Conservation (phyloP, 2,113 vertebrate species). For the Indri indri region DNA sequence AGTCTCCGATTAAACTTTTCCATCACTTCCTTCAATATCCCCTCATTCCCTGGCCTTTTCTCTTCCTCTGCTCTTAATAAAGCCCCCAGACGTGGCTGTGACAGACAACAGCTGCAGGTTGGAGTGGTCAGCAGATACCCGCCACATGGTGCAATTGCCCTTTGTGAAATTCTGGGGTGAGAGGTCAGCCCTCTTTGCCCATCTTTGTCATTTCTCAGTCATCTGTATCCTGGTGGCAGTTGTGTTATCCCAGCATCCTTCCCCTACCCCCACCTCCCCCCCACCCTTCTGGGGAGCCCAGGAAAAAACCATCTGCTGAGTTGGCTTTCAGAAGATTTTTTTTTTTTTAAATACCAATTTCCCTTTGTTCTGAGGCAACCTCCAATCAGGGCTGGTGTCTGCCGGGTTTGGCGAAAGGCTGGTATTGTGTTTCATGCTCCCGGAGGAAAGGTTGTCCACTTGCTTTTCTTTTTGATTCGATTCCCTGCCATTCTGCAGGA, state of each 20-base stretch:
- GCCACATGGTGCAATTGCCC: slow-evolving; percentile 82
- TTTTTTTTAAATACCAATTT: slow-evolving; percentile 85
- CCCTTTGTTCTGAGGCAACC: slow-evolving; percentile 84
- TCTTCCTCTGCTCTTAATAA: slow-evolving; percentile 46
- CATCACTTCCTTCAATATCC: not conserved
- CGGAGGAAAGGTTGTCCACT: slow-evolving; percentile 85
- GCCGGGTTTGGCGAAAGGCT: slow-evolving; percentile 83
- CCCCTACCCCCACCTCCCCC: slow-evolving; percentile 40
- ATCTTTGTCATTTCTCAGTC: slow-evolving; percentile 84
- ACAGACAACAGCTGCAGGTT: slow-evolving; percentile 80
- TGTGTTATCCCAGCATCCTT: slow-evolving; percentile 73
- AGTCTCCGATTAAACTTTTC: slow-evolving; percentile 52
- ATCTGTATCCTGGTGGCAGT: slow-evolving; percentile 84
- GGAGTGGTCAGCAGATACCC: slow-evolving; percentile 74
- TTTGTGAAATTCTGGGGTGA: slow-evolving; percentile 83
- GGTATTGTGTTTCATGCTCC: slow-evolving; percentile 85
- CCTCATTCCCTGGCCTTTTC: not conserved
- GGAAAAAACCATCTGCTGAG: slow-evolving; percentile 87
- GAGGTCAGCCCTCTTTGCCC: slow-evolving; percentile 82
- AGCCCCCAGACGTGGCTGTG: slow-evolving; percentile 30
- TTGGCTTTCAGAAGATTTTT: slow-evolving; percentile 86
- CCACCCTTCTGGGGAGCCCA: slow-evolving; percentile 61
- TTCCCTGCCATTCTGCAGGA: slow-evolving; percentile 85
- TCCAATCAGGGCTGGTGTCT: slow-evolving; percentile 85
- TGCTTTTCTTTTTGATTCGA: slow-evolving; percentile 87